Conservation (phyloP, 2,888 invertebrate species). For the Ophioninae sp. region DNA sequence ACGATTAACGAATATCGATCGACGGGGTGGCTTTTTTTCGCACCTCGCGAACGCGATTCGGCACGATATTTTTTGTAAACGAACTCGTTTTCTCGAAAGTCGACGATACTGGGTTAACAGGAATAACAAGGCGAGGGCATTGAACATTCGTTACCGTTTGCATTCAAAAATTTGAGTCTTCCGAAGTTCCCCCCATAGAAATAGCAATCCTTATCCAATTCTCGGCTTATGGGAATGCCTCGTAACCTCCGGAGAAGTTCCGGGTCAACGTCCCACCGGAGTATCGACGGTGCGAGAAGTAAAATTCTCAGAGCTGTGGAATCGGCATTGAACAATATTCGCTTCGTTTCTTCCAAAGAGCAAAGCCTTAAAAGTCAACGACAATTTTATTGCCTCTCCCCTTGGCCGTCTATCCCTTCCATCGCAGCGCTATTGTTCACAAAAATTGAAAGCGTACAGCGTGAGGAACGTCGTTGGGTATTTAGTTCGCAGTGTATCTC, state of each 20-base stretch:
- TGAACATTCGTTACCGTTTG: no score
- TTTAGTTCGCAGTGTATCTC: constrained; percentile 16
- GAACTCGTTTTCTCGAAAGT: no score
- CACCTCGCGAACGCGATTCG: not conserved
- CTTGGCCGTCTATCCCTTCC: not conserved
- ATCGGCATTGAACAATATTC: constrained; percentile 21
- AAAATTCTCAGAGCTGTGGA: not conserved
- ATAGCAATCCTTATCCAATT: no score
- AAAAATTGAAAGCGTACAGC: not conserved
- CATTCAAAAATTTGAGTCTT: no score
- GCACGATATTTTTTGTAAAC: no score
- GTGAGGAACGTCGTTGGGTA: constrained; percentile 2
- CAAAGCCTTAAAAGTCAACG: constrained; percentile 22
- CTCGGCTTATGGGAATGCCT: no score
- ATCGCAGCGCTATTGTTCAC: not conserved
- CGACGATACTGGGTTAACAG: no score
- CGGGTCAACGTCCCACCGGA: not conserved
- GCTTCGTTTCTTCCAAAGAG: constrained; percentile 29
- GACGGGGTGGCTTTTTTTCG: constrained; percentile 7
- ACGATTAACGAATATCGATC: constrained; percentile 32
- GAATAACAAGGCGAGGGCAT: no score
- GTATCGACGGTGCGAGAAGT: not conserved
- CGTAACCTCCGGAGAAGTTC: not conserved
- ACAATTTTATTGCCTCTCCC: constrained; percentile 24
- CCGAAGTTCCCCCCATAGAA: no score